phyloP scores from a whole-genome alignment of 2,888 invertebrate species.

The Myathropa florea region DNA sequence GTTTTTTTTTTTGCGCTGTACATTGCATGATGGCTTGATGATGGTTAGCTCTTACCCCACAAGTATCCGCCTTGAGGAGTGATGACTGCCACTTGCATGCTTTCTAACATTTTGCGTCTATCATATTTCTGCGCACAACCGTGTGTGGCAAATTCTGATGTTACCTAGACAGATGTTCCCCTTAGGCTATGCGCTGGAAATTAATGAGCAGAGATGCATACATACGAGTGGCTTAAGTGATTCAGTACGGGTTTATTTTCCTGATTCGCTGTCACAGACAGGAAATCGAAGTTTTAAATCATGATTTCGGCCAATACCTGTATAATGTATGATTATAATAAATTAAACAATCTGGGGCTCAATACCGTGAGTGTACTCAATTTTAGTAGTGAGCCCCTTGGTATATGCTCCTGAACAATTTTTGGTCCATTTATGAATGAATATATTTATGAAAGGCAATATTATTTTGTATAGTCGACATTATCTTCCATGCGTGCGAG shows the following conservation, averaged over 20 bases:
- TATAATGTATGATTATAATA: neutral
- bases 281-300: neutral
- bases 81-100: slow-evolving; percentile 16
- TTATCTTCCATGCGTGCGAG: no score
- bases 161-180: neutral
- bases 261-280: neutral
- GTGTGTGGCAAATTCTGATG: slow-evolving; percentile 7
- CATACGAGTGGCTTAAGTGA: neutral
- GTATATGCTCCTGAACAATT: no score
- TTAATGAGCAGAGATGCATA: neutral
- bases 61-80: slow-evolving; percentile 14
- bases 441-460: no score
- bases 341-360: neutral
- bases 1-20: slow-evolving; percentile 12
- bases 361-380: neutral
- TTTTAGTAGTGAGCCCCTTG: no score
- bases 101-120: slow-evolving; percentile 15
- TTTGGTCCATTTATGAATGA: no score
- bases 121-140: slow-evolving; percentile 4
- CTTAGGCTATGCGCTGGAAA: neutral
- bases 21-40: neutral
- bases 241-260: neutral
- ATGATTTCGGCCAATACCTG: neutral
- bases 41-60: neutral
- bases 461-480: no score